phyloP scores from a whole-genome alignment of 2,888 invertebrate genomes.

The Drosophila leonis region DNA sequence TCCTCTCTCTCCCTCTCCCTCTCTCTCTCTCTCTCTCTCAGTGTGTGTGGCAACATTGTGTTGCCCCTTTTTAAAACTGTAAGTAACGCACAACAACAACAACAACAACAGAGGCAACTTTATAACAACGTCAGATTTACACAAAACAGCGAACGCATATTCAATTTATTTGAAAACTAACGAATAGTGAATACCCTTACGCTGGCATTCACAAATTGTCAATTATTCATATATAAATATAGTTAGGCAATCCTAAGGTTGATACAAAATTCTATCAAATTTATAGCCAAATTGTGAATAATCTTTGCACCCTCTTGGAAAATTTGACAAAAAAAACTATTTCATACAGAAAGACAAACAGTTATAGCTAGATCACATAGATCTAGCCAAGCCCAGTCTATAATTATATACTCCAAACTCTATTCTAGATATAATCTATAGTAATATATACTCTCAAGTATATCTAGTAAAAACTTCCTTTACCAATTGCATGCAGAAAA shows the following conservation, averaged over 20 bases:
- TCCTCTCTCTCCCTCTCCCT: not conserved
- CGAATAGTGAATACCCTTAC: slow-evolving; percentile 4
- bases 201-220: not conserved
- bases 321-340: not conserved
- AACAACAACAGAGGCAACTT: slow-evolving; percentile 34
- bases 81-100: slow-evolving; percentile 27
- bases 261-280: not conserved
- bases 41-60: slow-evolving; percentile 38
- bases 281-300: not conserved
- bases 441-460: not conserved
- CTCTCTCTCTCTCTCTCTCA: not conserved
- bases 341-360: not conserved
- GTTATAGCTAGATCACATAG: not conserved
- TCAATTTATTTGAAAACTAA: not conserved
- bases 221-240: too few relatives aligned
- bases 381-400: not conserved
- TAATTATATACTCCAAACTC: not conserved
- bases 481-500: not conserved
- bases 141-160: slow-evolving; percentile 9
- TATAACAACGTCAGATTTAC: slow-evolving; percentile 54
- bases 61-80: slow-evolving; percentile 29
- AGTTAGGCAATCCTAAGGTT: too few relatives aligned
- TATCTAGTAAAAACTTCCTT: not conserved
- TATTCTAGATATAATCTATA: not conserved
- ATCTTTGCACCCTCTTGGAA: not conserved